A percentile compares a stretch with the other conserved stretches of the same genome.
Conservation (phyloP, 2,113 vertebrate species). For the Forbesichthys papilliferus region DNA sequence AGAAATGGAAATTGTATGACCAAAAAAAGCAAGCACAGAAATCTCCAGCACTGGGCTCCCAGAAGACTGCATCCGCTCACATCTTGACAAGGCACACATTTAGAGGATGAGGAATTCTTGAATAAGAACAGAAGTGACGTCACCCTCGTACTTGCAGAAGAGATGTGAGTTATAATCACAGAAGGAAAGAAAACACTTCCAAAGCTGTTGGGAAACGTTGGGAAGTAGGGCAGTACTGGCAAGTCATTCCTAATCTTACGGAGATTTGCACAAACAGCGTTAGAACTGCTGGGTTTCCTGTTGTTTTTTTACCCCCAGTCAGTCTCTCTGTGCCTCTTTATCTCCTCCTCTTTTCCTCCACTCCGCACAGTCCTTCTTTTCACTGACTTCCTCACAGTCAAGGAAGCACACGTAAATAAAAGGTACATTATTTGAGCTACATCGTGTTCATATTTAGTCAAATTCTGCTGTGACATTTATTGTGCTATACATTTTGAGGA, state of each 20-base stretch:
- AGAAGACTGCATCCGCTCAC: constrained; percentile 73
- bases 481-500: background rate
- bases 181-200: background rate
- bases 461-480: constrained; percentile 10
- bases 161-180: background rate
- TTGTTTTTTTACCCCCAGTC: constrained; percentile 64
- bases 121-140: constrained; percentile 67
- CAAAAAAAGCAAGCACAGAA: constrained; percentile 43
- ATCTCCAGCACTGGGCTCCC: constrained; percentile 60
- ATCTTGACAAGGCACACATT: constrained; percentile 64
- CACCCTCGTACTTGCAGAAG: constrained; percentile 51
- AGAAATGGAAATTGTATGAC: constrained; percentile 24
- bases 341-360: constrained; percentile 75
- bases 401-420: constrained; percentile 24
- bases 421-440: constrained; percentile 24
- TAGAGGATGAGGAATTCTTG: constrained; percentile 56
- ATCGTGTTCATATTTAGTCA: constrained; percentile 18
- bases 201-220: background rate
- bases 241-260: constrained; percentile 47
- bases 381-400: constrained; percentile 52
- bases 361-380: constrained; percentile 65
- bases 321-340: constrained; percentile 54
- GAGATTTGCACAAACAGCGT: constrained; percentile 64
- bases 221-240: constrained; percentile 28
- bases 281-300: constrained; percentile 68